Conservation (phyloP, 2,797 vertebrate genomes). For the Mormyrus proboscirostris region DNA sequence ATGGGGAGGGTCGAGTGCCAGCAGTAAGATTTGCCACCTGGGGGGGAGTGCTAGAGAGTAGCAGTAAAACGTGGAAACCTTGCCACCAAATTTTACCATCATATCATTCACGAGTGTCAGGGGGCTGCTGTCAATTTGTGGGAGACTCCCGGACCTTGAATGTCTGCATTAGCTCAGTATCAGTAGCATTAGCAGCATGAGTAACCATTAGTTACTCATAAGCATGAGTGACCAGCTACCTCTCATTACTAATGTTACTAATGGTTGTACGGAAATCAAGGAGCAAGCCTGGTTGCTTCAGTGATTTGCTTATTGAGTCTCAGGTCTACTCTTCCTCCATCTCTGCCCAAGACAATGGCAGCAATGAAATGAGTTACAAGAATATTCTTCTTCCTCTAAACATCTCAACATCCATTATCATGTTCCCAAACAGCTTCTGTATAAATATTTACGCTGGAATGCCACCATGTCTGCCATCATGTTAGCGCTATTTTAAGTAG, state of each 20-base stretch:
- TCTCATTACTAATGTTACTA: neutral
- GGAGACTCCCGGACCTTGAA: neutral
- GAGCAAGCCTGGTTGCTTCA: neutral
- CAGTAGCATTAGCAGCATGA: neutral
- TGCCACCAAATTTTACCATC: neutral
- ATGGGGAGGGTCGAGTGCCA: neutral
- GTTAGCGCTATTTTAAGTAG: constrained; percentile 21
- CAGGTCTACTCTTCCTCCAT: neutral
- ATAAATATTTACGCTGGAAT: constrained; percentile 56
- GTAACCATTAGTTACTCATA: neutral
- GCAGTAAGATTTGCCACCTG: neutral
- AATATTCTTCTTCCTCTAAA: neutral
- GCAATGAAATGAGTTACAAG: neutral
- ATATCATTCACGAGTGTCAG: neutral
- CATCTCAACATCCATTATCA: constrained; percentile 18
- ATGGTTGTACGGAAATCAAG: neutral
- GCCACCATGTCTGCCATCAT: constrained; percentile 39
- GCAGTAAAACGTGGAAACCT: neutral
- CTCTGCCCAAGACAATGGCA: neutral
- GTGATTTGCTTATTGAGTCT: neutral
- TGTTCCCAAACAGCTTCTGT: constrained; percentile 38
- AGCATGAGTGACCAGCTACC: neutral
- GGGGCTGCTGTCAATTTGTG: neutral
- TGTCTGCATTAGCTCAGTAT: neutral
- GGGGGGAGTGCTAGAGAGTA: neutral